Base-by-base conservation (phyloP, 2,888 invertebrate genomes). In the Drosophila paranaensis region DNA sequence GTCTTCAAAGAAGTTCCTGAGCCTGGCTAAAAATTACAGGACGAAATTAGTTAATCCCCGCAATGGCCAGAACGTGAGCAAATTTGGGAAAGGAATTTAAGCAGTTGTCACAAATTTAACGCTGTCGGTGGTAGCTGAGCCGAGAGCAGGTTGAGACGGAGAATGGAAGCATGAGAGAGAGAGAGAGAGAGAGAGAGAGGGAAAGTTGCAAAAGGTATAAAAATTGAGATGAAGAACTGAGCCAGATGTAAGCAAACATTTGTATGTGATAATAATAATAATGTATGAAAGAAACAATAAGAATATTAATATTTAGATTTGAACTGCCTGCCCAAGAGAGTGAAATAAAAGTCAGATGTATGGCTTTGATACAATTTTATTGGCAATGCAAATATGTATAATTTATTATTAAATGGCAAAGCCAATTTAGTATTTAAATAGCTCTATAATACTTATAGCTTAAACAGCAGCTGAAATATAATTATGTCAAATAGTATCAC, bases 31-130 rank as follows among this genome's bases (percentile, higher is more conserved):
- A 74, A 79, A 77, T 74, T 82, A 65, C 64, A 69, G 57, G 62
- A 71, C 55, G 51, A 68, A 82, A 85, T 82, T 86, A 80, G 86
- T 75, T 79, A 80, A 88, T 79, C 80, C 73, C 43, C 51, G 54
- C 51, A 74, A 74, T 73, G 64, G 67, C 27, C 11, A 13, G 58
- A 71, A 81, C 88, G 82, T 83, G 84, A 50, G 68, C 66, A 70
- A 77, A 75, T 85, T 71, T 42, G 4, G 0, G 35, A 13, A 51
- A 64, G 37, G 48, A 16, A n/a, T 43, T 39, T 2, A 43, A 39
- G 45, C 55, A 58, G 40, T 58, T 56, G 46, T 58, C 58, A 16
- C 58, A 27, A 62, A 20, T 9, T 25, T 43, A n/a, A 48, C 1
- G 30, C 10, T 30, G n/a, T 53, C 13, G 35, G 25, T 13, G 48